A percentile compares a stretch with the other conserved stretches of the same genome.
These are phyloP conservation scores for Papilio dardanus DNA, from an alignment of 1,140 invertebrate species.

Conservation along the genomic window DNA sequence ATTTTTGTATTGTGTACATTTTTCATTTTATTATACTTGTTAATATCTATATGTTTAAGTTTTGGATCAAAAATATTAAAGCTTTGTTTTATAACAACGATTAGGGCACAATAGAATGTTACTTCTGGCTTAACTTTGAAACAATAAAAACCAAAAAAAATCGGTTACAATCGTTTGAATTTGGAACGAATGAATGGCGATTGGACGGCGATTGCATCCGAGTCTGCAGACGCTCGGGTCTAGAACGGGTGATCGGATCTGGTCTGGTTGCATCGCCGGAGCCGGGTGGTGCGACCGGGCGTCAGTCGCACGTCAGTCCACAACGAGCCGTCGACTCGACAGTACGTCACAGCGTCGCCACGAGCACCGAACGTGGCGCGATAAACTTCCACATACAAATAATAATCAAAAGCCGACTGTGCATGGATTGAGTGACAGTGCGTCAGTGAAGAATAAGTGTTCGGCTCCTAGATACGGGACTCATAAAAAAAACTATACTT, in stretches of 20 bases:
- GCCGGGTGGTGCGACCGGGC: conserved; percentile 43
- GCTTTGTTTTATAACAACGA: neutral
- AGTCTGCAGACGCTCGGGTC: conserved; percentile 24
- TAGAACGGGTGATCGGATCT: conserved; percentile 34
- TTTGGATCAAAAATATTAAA: neutral
- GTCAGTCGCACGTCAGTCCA: conserved; percentile 58
- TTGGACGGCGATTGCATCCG: conserved; percentile 40
- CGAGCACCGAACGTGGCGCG: conserved; percentile 62
- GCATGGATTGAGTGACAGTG: conserved; percentile 73
- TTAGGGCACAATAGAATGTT: conserved; percentile 7
- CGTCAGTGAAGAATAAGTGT: conserved; percentile 70
- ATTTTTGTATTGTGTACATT: too few species aligned
- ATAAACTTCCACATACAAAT: conserved; percentile 56
- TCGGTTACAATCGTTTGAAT: conserved; percentile 38
- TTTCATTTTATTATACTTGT: neutral
- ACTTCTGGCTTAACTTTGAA: neutral
- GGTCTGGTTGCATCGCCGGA: conserved; percentile 46
- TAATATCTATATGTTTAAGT: conserved; percentile 4
- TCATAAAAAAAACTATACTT: conserved; percentile 37
- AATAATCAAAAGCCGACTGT: conserved; percentile 60
- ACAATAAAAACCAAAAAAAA: conserved; percentile 9
- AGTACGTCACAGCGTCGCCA: conserved; percentile 58
- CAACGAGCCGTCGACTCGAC: conserved; percentile 59
- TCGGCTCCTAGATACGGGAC: conserved; percentile 57
- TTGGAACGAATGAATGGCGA: conserved; percentile 44